These are phyloP conservation scores for Noctuana brunneofusca DNA, from an alignment of 2,888 invertebrate genomes.

Conservation along the genomic window DNA sequence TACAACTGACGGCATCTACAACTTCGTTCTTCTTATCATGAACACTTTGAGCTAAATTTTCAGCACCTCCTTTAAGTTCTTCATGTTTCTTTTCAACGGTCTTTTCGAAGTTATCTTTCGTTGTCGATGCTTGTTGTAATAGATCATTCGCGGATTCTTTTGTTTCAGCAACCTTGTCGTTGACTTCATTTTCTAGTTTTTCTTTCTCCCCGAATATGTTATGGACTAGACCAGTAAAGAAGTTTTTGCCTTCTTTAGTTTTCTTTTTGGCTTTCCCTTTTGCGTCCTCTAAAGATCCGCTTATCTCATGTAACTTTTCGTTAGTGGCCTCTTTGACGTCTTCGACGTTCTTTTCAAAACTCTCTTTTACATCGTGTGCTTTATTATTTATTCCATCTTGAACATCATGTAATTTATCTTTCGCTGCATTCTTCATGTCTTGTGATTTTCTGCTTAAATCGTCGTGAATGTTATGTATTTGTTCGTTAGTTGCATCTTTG, in stretches of 20 bases:
- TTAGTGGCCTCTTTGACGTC: conserved; percentile 55
- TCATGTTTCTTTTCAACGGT: conserved; percentile 53
- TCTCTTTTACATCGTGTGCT: conserved; percentile 57
- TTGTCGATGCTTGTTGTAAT: conserved; percentile 58
- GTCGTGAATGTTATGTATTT: conserved; percentile 54
- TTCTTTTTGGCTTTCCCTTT: conserved; percentile 71
- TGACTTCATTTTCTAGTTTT: conserved; percentile 70
- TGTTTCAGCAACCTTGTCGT: conserved; percentile 63
- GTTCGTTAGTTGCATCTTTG: conserved; percentile 57
- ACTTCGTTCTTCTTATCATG: conserved; percentile 41
- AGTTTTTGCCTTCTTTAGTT: conserved; percentile 72
- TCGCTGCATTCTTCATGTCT: conserved; percentile 54
- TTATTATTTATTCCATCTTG: conserved; percentile 59
- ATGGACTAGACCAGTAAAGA: conserved; percentile 71
- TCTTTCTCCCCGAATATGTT: conserved; percentile 77
- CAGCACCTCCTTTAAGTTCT: conserved; percentile 42
- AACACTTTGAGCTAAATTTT: conserved; percentile 48
- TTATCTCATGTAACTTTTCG: conserved; percentile 47
- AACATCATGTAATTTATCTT: conserved; percentile 54
- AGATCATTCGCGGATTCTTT: conserved; percentile 66
- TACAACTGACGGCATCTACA: conserved; percentile 45
- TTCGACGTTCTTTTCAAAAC: conserved; percentile 59
- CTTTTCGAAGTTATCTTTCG: conserved; percentile 62
- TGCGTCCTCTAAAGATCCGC: conserved; percentile 56
- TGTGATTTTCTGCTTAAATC: conserved; percentile 55